Percentiles rank a stretch among this genome's conserved stretches.
phyloP scores from a whole-genome alignment of 2,888 invertebrate genomes.

The Alloplasta piceator region DNA sequence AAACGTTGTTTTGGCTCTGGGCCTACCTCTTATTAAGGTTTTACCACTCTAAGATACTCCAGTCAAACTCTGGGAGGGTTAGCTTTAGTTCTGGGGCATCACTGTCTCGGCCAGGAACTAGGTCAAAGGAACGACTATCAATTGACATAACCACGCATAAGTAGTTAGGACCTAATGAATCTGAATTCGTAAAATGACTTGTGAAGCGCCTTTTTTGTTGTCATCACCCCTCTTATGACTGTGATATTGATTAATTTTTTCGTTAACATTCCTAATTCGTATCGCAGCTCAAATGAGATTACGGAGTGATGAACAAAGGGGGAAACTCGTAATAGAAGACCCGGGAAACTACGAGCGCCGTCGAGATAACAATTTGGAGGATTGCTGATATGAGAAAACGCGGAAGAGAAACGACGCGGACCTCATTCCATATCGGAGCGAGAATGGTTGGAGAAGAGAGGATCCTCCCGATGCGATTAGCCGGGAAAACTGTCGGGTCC shows the following conservation, averaged over 20 bases:
- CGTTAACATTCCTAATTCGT: neutral
- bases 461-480: conserved; percentile 37
- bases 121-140: too few species aligned
- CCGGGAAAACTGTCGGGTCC: conserved; percentile 39
- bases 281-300: conserved; percentile 32
- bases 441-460: neutral
- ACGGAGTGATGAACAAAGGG: neutral
- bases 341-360: conserved; percentile 14
- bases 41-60: too few species aligned
- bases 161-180: too few species aligned
- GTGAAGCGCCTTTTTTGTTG: neutral
- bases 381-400: conserved; percentile 46
- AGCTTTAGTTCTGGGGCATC: too few species aligned
- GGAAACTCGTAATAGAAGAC: conserved; percentile 16
- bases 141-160: too few species aligned
- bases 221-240: neutral
- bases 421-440: neutral
- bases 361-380: conserved; percentile 47
- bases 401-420: conserved; percentile 25
- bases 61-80: too few species aligned
- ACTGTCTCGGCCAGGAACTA: too few species aligned
- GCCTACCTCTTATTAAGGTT: too few species aligned
- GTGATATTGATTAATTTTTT: conserved; percentile 8
- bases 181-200: neutral
- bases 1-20: too few species aligned